These are phyloP conservation scores for Pandion haliaetus DNA, from an alignment of 2,113 vertebrate species.

Conservation along the genomic window DNA sequence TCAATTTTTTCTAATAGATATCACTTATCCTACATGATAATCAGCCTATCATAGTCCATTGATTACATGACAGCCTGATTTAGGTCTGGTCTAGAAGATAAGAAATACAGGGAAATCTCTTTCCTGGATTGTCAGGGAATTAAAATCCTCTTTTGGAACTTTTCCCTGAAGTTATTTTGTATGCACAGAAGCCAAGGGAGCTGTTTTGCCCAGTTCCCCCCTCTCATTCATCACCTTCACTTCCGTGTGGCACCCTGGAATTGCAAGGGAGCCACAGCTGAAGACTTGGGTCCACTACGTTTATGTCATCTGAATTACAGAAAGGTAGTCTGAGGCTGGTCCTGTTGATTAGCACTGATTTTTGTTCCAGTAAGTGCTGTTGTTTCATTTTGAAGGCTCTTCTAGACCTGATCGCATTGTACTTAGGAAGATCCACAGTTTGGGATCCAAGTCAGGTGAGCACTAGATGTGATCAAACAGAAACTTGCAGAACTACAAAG, in stretches of 20 bases:
- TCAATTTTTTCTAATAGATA: constrained; percentile 77
- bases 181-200: not conserved
- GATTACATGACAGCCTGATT: constrained; percentile 73
- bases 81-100: constrained; percentile 64
- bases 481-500: not conserved
- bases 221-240: not conserved
- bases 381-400: not conserved
- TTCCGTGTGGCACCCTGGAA: not conserved
- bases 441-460: not conserved
- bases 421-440: not conserved
- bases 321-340: not conserved
- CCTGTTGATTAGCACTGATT: not conserved
- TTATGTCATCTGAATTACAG: not conserved
- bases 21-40: constrained; percentile 77
- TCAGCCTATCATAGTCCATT: constrained; percentile 73
- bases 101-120: constrained; percentile 60
- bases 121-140: not conserved
- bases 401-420: accelerated
- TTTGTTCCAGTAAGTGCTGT: not conserved
- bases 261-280: not conserved
- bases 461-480: not conserved
- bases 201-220: not conserved
- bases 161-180: not conserved
- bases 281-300: not conserved
- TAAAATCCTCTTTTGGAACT: constrained; percentile 22